These are phyloP conservation scores for Eremobia ochroleuca DNA, from an alignment of 2,888 invertebrate genomes.

Conservation along the genomic window DNA sequence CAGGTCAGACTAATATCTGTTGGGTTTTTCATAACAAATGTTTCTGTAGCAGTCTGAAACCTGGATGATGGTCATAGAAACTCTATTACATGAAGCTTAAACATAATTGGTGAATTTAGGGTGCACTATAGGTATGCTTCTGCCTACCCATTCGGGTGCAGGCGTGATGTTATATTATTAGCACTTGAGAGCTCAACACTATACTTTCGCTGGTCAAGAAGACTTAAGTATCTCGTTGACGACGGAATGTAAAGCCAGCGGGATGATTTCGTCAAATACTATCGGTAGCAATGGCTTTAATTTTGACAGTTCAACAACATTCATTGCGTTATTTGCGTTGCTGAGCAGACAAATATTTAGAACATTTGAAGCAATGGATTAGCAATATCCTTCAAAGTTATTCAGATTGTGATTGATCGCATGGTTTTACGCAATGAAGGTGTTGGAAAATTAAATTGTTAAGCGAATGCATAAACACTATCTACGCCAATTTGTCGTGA, in stretches of 20 bases:
- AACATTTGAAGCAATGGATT: too few relatives aligned
- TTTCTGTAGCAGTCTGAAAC: not conserved
- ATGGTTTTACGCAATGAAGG: too few relatives aligned
- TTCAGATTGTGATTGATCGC: too few relatives aligned
- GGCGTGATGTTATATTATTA: not conserved
- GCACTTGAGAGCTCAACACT: not conserved
- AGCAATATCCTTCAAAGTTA: too few relatives aligned
- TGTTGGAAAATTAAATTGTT: too few relatives aligned
- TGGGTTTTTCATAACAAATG: not conserved
- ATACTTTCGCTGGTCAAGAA: too few relatives aligned
- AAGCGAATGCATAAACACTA: not conserved
- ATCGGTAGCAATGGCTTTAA: too few relatives aligned
- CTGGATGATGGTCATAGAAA: not conserved
- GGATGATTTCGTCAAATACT: too few relatives aligned
- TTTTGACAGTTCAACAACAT: too few relatives aligned
- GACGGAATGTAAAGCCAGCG: not conserved
- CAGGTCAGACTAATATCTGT: not conserved
- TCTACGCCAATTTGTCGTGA: not conserved
- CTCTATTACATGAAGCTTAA: not conserved
- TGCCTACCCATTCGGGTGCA: not conserved
- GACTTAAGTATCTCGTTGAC: not conserved
- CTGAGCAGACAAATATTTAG: too few relatives aligned
- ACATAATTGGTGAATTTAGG: not conserved
- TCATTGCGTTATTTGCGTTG: too few relatives aligned
- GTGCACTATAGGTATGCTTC: not conserved